Percentiles rank a stretch among this genome's conserved stretches.
Conservation (phyloP, 2,888 invertebrate genomes). For the Atrina japonica region DNA sequence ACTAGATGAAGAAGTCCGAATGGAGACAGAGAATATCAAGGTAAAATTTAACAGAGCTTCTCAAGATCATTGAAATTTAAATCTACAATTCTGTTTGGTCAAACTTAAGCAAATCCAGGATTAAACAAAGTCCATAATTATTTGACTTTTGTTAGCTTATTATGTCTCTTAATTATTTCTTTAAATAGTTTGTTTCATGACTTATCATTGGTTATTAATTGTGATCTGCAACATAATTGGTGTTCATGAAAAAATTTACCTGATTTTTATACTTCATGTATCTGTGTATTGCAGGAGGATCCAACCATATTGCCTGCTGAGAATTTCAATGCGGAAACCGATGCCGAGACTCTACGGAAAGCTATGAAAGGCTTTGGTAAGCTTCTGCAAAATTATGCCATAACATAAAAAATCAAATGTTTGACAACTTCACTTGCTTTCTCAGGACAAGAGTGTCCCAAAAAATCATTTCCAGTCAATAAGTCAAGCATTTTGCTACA, state of each 20-base stretch:
- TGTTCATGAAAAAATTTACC: too few relatives aligned
- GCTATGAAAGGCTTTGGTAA: constrained; percentile 81
- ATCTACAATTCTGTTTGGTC: too few relatives aligned
- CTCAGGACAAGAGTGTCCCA: background rate
- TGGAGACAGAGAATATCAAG: constrained; percentile 67
- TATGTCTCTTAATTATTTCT: too few relatives aligned
- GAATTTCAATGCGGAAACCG: constrained; percentile 79
- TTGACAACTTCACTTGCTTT: too few relatives aligned
- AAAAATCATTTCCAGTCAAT: too few relatives aligned
- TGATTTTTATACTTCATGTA: background rate
- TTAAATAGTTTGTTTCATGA: background rate
- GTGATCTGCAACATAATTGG: too few relatives aligned
- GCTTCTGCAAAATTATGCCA: constrained; percentile 25
- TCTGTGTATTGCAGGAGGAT: constrained; percentile 71
- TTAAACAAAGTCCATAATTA: too few relatives aligned
- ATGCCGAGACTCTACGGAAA: constrained; percentile 78
- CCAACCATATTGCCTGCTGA: constrained; percentile 78
- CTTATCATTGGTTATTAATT: background rate
- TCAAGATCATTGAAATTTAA: too few relatives aligned
- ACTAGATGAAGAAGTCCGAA: constrained; percentile 70
- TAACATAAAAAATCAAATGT: background rate
- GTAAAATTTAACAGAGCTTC: too few relatives aligned
- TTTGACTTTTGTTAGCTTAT: too few relatives aligned
- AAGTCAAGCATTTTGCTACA: too few relatives aligned
- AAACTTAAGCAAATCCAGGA: too few relatives aligned